Evolutionary conservation across 2,888 invertebrate genomes (phyloP), one percentile per base, ranked within the genome.

Genomic region (Andrena fulva): DNA sequence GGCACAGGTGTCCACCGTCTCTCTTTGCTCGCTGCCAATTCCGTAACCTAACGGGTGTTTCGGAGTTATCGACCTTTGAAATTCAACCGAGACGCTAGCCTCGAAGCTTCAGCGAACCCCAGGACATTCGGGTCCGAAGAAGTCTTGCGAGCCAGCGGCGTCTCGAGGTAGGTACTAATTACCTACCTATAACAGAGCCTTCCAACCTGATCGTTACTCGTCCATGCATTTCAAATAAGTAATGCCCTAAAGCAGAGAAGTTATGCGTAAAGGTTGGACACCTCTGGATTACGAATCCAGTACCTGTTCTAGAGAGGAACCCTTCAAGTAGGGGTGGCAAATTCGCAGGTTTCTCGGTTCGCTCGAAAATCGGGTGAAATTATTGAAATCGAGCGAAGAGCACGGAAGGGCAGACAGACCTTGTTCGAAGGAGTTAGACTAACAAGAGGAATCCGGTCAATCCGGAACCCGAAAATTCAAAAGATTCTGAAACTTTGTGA

Each of bases 1-100:
- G 85, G 89, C 91, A 91, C 91, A 91, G 91, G 91, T 91, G 91
- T 91, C 91, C 89, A 89, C 85, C 77, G 85, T 84, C 84, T 79
- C 84, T 79, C 83, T 80, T 67, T 78, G 50, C 75, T 70, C 83
- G 68, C 71, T 91, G 91, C 91, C 91, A 91, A 91, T 88, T 90
- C 82, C 78, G 74, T 80, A 77, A 88, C 78, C 73, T 85, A 84
- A 83, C 88, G 87, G 88, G 85, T 88, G 87, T 85, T 74, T 60
- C 52, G 71, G 50, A 76, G 72, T 77, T 76, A 77, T 77, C 81
- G 72, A 77, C 31, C 78, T 56, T 7, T 10, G n/a, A 27, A 52
- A 62, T 10, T n/a, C 8, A 8, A 16, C n/a, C 24, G 10, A 20
- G 6, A 33, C 59, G 27, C 27, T 29, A 16, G 2, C 20, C 5